Conservation (phyloP, 2,888 invertebrate genomes). For the Coleophora deauratella region DNA sequence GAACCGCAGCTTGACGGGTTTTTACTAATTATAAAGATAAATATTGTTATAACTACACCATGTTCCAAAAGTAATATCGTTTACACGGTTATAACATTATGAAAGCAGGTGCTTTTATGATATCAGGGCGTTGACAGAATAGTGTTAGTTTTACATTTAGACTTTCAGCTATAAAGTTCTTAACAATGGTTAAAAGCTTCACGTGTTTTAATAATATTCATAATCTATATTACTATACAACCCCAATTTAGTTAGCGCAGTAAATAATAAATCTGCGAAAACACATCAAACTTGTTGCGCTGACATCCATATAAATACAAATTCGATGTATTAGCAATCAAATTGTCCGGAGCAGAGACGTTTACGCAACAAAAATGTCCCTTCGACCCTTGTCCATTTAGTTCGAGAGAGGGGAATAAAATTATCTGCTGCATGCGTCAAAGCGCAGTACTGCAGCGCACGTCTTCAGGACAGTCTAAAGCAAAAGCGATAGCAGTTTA, state of each 20-base stretch:
- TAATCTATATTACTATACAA: too few species aligned
- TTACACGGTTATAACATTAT: conserved; percentile 40
- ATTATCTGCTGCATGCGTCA: conserved; percentile 46
- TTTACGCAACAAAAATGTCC: conserved; percentile 55
- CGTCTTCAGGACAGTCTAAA: conserved; percentile 30
- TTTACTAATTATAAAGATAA: conserved; percentile 73
- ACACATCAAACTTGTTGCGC: neutral
- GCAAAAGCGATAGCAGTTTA: conserved; percentile 1
- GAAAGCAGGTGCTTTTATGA: conserved; percentile 15
- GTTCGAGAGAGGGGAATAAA: conserved; percentile 49
- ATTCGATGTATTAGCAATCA: conserved; percentile 56
- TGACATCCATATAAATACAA: conserved; percentile 44
- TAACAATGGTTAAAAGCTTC: too few species aligned
- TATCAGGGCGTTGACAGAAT: conserved; percentile 25
- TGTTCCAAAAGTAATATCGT: conserved; percentile 50
- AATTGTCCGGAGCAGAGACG: conserved; percentile 49
- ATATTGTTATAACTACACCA: conserved; percentile 62
- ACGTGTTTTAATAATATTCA: too few species aligned
- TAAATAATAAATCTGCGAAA: too few species aligned
- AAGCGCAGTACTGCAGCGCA: conserved; percentile 40
- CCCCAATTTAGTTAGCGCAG: too few species aligned
- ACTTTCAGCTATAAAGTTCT: neutral
- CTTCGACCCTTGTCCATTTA: conserved; percentile 16
- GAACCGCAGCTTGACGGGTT: conserved; percentile 54
- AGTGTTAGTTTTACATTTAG: conserved; percentile 13